Evolutionary conservation across 2,113 vertebrate species (phyloP), one percentile per base, ranked within the genome.

Genomic region (Trichechus manatus): DNA sequence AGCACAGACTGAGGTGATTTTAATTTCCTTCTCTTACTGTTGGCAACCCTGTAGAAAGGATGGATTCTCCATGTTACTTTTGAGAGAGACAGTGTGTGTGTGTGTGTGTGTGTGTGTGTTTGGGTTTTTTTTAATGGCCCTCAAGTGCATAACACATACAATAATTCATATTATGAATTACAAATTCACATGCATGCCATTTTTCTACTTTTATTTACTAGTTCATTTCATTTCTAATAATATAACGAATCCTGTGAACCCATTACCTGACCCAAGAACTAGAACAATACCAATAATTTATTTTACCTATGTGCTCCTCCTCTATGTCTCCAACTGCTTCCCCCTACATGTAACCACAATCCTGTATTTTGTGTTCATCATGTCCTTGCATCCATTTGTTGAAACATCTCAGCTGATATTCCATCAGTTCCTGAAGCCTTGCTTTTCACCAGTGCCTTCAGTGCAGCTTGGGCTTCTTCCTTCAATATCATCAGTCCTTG

Each of bases 21-120:
- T 88, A 88, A 93, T 88, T 93, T 93, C 44, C 27, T 91, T 75
- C 50, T 70, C 88, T 77, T 44, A 50, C 39, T 86, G 47, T n/a
- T 64, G 53, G 59, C 20, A 91, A 66, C 31, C 10, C 27, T 36
- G 22, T 53, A 89, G 23, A 66, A 36, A 87, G 50, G 22, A 59
- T 33, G 23, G 20, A 75, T 87, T 91, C 63, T 64, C 70, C 44
- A 91, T 59, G 29, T 79, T 79, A 72, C 42, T 74, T 74, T 87
- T 77, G 66, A 93, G 22, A 56, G 15, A 56, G 53, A 15, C 25
- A 39, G 3, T 53, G 72, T 75, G n/a, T 87, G 9, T 61, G 20
- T 81, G 9, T 70, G 17, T 75, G 44, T 29, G 47, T 80, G 25
- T 44, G 23, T 56, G 53, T 56, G 53, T 56, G 11, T 56, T 15